phyloP scores from a whole-genome alignment of 2,797 vertebrate genomes.

The Sebastes itinus region DNA sequence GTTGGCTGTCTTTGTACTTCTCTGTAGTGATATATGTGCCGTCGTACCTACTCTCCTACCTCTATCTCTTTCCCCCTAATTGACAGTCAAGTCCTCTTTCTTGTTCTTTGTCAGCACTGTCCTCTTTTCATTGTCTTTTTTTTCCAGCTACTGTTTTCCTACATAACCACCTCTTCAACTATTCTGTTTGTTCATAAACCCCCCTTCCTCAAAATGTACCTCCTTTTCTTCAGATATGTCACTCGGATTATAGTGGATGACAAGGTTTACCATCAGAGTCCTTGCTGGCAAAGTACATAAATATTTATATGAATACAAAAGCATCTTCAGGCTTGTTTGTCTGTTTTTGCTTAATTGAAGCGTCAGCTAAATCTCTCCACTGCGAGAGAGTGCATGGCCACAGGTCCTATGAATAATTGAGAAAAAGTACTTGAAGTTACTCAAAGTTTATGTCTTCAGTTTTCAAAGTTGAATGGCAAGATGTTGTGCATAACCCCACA shows the following conservation, averaged over 20 bases:
- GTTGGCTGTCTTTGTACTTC: conserved; percentile 10
- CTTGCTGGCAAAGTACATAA: conserved; percentile 18
- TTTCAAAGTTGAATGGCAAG: neutral
- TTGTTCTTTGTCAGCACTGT: conserved; percentile 43
- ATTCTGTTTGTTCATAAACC: conserved; percentile 12
- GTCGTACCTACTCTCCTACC: neutral
- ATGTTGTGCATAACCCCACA: neutral
- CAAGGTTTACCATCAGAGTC: conserved; percentile 13
- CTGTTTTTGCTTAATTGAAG: conserved; percentile 30
- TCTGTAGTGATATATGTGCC: neutral
- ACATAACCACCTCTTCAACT: conserved; percentile 10
- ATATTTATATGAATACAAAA: conserved; percentile 46
- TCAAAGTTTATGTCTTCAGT: neutral
- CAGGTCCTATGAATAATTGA: conserved; percentile 26
- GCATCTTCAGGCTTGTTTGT: conserved; percentile 11
- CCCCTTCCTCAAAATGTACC: neutral
- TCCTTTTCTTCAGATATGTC: conserved; percentile 3
- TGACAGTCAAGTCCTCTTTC: conserved; percentile 18
- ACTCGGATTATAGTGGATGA: conserved; percentile 25
- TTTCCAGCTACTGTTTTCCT: conserved; percentile 15
- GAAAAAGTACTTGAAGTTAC: neutral
- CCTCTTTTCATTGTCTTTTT: conserved; percentile 18
- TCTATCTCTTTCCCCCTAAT: conserved; percentile 6
- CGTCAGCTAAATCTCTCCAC: conserved; percentile 24
- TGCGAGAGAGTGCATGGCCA: neutral